A percentile compares a stretch with the other conserved stretches of the same genome.
phyloP scores from a whole-genome alignment of 2,797 vertebrate species.

The Muraenolepis orangiensis region DNA sequence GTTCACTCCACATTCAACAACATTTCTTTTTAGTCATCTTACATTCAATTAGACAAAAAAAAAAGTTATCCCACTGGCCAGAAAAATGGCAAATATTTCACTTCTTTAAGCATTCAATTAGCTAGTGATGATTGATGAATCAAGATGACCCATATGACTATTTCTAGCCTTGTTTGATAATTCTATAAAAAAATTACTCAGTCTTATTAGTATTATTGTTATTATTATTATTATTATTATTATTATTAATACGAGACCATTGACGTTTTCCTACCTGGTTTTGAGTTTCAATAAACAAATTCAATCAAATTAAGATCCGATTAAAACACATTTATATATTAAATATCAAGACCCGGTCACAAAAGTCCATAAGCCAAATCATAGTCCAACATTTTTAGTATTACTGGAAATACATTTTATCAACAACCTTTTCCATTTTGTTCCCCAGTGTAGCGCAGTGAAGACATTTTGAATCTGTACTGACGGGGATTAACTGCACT shows the following conservation, averaged over 20 bases:
- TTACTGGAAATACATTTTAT: conserved; percentile 1
- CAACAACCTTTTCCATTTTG: background rate
- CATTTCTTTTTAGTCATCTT: background rate
- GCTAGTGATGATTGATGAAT: background rate
- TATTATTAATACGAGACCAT: background rate
- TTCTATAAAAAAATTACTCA: background rate
- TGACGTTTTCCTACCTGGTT: background rate
- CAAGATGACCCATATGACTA: background rate
- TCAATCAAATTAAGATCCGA: background rate
- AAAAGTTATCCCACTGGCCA: background rate
- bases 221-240: background rate
- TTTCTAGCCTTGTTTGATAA: background rate
- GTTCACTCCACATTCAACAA: background rate
- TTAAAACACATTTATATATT: background rate
- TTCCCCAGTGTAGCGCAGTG: background rate
- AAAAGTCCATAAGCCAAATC: background rate
- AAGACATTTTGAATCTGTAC: background rate
- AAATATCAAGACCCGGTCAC: conserved; percentile 2
- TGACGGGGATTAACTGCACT: background rate
- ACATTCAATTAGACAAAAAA: background rate
- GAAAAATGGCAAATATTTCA: too few relatives aligned
- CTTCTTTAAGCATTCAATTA: background rate
- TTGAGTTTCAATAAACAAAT: conserved; percentile 2
- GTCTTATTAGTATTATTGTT: too few relatives aligned
- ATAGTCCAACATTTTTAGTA: background rate